phyloP scores from a whole-genome alignment of 2,888 invertebrate genomes.

The Mesoligia furuncula region DNA sequence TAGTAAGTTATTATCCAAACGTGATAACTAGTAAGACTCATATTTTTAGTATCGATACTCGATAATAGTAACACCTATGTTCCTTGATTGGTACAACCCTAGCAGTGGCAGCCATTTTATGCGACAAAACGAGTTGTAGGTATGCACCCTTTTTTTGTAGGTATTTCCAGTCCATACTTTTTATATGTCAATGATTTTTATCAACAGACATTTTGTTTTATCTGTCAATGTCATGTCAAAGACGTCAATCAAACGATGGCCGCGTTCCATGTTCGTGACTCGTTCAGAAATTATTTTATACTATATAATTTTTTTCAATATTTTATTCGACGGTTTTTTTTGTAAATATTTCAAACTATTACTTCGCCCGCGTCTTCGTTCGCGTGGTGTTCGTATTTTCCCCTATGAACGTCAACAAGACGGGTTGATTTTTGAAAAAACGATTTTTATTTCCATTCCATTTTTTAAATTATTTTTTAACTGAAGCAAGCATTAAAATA shows the following conservation, averaged over 20 bases:
- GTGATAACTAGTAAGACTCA: no score
- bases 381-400: neutral
- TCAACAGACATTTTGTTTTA: constrained; percentile 35
- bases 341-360: neutral
- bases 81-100: no score
- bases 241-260: neutral
- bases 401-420: neutral
- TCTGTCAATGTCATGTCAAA: constrained; percentile 40
- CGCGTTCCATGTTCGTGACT: constrained; percentile 31
- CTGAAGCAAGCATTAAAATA: neutral
- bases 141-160: no score
- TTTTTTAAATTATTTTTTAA: neutral
- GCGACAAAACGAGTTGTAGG: no score
- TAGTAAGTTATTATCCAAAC: no score
- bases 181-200: no score
- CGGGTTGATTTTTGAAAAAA: neutral
- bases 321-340: neutral
- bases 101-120: no score
- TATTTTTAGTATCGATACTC: no score
- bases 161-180: no score
- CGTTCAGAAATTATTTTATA: constrained; percentile 5
- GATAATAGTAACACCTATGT: no score
- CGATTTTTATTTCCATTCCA: neutral
- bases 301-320: no score
- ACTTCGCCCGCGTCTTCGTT: neutral